Conservation (phyloP, 2,888 invertebrate species). For the Machimus atricapillus region DNA sequence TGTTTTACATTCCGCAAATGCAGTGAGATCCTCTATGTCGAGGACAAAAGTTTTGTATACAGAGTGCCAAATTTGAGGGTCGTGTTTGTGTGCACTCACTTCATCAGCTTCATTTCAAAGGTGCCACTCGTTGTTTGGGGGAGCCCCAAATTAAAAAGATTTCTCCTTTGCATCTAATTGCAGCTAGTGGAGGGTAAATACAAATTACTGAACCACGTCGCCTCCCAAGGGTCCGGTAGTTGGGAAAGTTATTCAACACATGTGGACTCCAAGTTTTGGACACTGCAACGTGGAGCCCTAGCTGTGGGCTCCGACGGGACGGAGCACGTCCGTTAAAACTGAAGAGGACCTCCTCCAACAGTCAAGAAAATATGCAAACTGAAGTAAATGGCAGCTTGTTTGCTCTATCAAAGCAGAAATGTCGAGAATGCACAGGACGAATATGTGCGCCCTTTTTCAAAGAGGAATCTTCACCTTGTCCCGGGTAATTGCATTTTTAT, state of each 20-base stretch:
- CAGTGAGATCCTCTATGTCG: neutral
- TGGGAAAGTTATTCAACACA: too few relatives aligned
- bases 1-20: neutral
- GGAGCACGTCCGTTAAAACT: neutral
- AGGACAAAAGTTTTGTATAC: neutral
- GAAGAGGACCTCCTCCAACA: neutral
- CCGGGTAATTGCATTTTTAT: conserved; percentile 36
- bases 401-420: conserved; percentile 18
- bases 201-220: conserved; percentile 8
- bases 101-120: neutral
- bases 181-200: conserved; percentile 14
- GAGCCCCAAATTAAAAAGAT: neutral
- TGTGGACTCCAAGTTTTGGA: neutral
- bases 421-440: neutral
- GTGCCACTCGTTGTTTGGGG: neutral
- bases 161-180: neutral
- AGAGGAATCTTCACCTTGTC: conserved; percentile 26
- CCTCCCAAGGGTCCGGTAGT: neutral
- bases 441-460: conserved; percentile 1
- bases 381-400: conserved; percentile 3
- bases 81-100: neutral
- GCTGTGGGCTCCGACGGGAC: neutral
- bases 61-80: neutral
- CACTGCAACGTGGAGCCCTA: neutral
- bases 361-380: conserved; percentile 25